Base-by-base conservation (phyloP, 1,140 invertebrate species). In the Protaetia brevitarsis region DNA sequence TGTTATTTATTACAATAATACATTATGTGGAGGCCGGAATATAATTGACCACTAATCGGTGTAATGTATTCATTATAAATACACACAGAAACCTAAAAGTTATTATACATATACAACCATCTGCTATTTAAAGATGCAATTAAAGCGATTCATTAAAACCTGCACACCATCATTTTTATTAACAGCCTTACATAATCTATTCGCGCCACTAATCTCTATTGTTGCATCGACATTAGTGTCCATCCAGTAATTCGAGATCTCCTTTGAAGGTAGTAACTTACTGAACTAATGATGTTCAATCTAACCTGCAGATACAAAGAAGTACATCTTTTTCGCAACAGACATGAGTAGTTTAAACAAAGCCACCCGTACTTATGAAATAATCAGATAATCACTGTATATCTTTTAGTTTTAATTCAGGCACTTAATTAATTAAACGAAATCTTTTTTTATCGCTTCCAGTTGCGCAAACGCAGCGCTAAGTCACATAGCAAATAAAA, bases 221-320 rank as follows among this genome's bases (percentile, higher is more conserved):
- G 16, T 51, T 23, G 19, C 19, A 13, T 21, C 41, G 19, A 23
- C 21, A 51, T 51, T 51, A 51, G 10, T 19, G 16, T 8, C 8
- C 2, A 16, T 6, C 13, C 19, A 7, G 21, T 51, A 19, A 51
- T 51, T 51, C 19, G 26, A 51, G 41, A 51, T 51, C 26, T 6
- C 21, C 41, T 51, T 51, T 51, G 8, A 7, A 7, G 41, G 26
- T 51, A 51, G 11, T 5, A 51, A n/a, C n/a, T 51, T 51, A 51
- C 21, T 51, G 41, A 51, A 51, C 41, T 51, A 51, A 51, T 51
- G 21, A 51, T 23, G 26, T 51, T 51, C 26, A 51, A 51, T 51
- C 26, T 51, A 51, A 51, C 2, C 19, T 23, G 41, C n/a, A n/a
- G 19, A n/a, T 41, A 41, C 41, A 19, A 51, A 16, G 7, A 51